Conservation (phyloP, 2,113 vertebrate genomes). For the Brachyhypopomus occidentalis region DNA sequence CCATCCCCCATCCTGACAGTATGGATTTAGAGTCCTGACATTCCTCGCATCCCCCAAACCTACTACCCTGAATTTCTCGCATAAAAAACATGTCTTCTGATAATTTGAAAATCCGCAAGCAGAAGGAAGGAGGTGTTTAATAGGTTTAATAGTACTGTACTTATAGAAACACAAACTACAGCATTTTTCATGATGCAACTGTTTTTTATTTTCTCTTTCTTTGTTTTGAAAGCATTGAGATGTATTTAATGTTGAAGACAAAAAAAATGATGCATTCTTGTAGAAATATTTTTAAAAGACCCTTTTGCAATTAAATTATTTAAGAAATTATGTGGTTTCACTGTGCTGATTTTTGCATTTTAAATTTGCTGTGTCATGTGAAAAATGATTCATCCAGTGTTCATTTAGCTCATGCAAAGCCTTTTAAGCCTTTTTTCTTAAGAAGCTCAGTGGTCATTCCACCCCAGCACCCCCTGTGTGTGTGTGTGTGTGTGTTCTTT, state of each 20-base stretch:
- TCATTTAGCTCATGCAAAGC: no score
- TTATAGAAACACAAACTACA: slow-evolving; percentile 56
- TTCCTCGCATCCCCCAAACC: neutral
- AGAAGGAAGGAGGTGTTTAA: slow-evolving; percentile 57
- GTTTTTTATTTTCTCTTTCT: slow-evolving; percentile 69
- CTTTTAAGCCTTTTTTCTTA: no score
- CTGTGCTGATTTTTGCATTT: slow-evolving; percentile 55
- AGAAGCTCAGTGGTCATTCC: no score
- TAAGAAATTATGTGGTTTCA: slow-evolving; percentile 76
- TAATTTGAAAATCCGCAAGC: slow-evolving; percentile 54
- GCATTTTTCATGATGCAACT: slow-evolving; percentile 63
- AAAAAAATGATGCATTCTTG: slow-evolving; percentile 80
- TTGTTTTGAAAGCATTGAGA: slow-evolving; percentile 67
- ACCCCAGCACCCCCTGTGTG: no score
- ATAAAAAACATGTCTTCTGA: slow-evolving; percentile 56
- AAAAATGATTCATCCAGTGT: no score
- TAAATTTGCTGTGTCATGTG: neutral
- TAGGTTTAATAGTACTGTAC: slow-evolving; percentile 62
- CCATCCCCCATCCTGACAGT: neutral
- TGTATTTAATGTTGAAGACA: slow-evolving; percentile 75
- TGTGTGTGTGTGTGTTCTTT: neutral
- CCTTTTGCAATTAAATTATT: slow-evolving; percentile 94
- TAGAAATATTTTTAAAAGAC: slow-evolving; percentile 89
- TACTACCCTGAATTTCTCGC: neutral
- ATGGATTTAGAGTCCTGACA: neutral